phyloP scores from a whole-genome alignment of 1,140 invertebrate genomes.

The Macrotrachela quadricornifera region DNA sequence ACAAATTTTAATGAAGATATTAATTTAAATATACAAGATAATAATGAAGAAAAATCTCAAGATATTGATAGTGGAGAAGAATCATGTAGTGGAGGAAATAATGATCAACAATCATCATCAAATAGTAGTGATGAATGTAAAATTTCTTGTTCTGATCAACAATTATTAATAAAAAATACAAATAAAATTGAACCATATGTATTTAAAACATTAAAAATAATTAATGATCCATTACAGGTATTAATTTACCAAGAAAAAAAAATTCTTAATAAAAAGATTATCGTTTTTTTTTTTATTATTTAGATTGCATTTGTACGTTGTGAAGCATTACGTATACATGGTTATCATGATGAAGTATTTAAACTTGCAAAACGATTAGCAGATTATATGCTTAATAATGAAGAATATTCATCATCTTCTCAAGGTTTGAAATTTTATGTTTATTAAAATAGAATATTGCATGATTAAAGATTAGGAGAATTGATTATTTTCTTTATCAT shows the following conservation, averaged over 20 bases:
- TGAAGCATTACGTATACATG: conserved; percentile 81
- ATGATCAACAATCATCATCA: too few species aligned
- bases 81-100: too few species aligned
- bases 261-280: conserved; percentile 32
- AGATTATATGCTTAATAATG: conserved; percentile 62
- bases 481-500: too few species aligned
- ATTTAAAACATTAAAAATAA: too few species aligned
- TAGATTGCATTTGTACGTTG: conserved; percentile 64
- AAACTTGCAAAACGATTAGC: conserved; percentile 62
- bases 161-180: conserved; percentile 29
- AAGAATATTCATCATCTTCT: conserved; percentile 18
- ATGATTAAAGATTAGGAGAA: too few species aligned
- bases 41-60: too few species aligned
- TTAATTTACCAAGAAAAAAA: conserved; percentile 46
- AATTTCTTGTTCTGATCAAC: background rate
- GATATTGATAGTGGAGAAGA: too few species aligned
- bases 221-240: conserved; percentile 13
- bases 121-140: too few species aligned
- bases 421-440: too few species aligned
- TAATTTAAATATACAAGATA: too few species aligned
- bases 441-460: background rate
- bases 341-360: conserved; percentile 69
- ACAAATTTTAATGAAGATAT: too few species aligned
- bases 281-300: too few species aligned
- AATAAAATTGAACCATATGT: conserved; percentile 52